Percentiles rank a stretch among this genome's conserved stretches.
Conservation (phyloP, 2,113 vertebrate genomes). For the Solea solea region DNA sequence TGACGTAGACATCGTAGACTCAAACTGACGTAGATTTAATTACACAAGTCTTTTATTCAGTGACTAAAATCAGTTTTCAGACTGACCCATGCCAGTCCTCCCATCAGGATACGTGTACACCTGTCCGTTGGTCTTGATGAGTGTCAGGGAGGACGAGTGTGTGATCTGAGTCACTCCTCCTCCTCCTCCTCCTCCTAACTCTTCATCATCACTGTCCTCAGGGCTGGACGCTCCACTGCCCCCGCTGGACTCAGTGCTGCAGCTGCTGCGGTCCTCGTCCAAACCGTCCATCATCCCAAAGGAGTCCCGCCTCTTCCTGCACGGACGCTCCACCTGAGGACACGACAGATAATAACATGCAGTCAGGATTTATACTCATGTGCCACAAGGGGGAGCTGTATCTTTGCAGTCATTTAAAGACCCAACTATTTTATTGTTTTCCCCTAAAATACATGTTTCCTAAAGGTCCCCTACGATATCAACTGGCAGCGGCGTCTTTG, state of each 20-base stretch:
- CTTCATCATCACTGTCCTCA: slow-evolving; percentile 95
- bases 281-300: slow-evolving; percentile 96
- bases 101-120: slow-evolving; percentile 97
- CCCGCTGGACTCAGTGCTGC: slow-evolving; percentile 84
- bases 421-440: too few species aligned
- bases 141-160: slow-evolving; percentile 86
- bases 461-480: too few species aligned
- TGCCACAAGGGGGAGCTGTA: too few species aligned
- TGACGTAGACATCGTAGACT: too few species aligned
- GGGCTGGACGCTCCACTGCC: slow-evolving; percentile 94
- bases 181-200: slow-evolving; percentile 59
- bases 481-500: too few species aligned
- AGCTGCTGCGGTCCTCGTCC: slow-evolving; percentile 88
- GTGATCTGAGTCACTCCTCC: slow-evolving; percentile 28
- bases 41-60: too few species aligned
- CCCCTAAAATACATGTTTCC: too few species aligned
- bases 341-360: neutral
- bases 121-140: slow-evolving; percentile 98
- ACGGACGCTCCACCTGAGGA: slow-evolving; percentile 85
- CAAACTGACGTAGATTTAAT: too few species aligned
- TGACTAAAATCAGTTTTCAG: neutral
- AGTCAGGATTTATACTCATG: too few species aligned
- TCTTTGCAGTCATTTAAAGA: too few species aligned
- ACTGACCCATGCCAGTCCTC: slow-evolving; percentile 96
- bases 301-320: slow-evolving; percentile 86